These are phyloP conservation scores for Coenonympha arcania DNA, from an alignment of 2,888 invertebrate genomes.

Conservation along the genomic window DNA sequence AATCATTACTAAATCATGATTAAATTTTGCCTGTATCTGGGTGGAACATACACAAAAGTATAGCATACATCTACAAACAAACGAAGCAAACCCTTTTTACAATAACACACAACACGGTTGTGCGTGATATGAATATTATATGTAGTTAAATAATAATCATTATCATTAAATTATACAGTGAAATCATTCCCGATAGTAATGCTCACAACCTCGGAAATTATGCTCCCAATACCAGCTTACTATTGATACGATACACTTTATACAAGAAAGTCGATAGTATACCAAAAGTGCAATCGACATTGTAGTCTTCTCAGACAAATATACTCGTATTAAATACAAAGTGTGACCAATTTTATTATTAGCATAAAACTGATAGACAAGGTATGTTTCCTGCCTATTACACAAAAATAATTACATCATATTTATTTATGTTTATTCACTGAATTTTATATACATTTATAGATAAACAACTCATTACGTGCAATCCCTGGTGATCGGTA, in stretches of 20 bases:
- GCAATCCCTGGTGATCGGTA: conserved; percentile 45
- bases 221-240: conserved; percentile 74
- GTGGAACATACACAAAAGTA: conserved; percentile 54
- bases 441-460: conserved; percentile 20
- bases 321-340: too few species aligned
- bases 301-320: conserved; percentile 12
- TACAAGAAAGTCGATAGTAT: conserved; percentile 48
- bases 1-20: too few species aligned
- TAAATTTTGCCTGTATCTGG: too few species aligned
- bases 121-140: conserved; percentile 58
- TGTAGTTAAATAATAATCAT: conserved; percentile 44
- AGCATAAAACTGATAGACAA: conserved; percentile 18
- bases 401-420: conserved; percentile 21
- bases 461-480: conserved; percentile 29
- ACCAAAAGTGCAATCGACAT: conserved; percentile 46
- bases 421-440: conserved; percentile 13
- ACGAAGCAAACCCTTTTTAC: conserved; percentile 68
- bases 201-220: conserved; percentile 73
- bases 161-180: conserved; percentile 57
- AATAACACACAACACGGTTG: conserved; percentile 64
- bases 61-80: conserved; percentile 63
- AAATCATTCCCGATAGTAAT: conserved; percentile 71
- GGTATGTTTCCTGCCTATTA: conserved; percentile 19
- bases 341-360: too few species aligned
- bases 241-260: conserved; percentile 52